A percentile compares a stretch with the other conserved stretches of the same genome.
Conservation (phyloP, 2,797 vertebrate species). For the Esox lucius region DNA sequence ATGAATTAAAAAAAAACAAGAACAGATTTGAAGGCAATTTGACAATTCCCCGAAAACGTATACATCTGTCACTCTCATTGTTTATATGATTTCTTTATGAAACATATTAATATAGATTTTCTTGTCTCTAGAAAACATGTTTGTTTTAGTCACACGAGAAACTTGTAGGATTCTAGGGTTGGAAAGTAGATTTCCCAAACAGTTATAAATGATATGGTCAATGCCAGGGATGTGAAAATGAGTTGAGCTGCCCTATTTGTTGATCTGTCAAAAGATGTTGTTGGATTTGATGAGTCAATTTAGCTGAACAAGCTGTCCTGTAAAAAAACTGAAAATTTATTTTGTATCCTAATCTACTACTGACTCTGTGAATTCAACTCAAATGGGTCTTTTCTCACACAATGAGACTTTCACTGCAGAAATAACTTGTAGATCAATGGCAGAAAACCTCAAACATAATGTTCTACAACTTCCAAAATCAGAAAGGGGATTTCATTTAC, state of each 20-base stretch:
- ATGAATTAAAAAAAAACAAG: slow-evolving; percentile 51
- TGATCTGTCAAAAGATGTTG: background rate
- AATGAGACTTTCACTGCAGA: no score
- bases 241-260: background rate
- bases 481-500: no score
- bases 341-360: no score
- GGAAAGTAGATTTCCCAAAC: background rate
- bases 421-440: no score
- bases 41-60: slow-evolving; percentile 40
- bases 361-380: no score
- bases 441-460: no score
- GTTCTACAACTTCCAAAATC: no score
- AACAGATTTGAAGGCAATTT: slow-evolving; percentile 37
- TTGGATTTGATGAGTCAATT: background rate
- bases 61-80: slow-evolving; percentile 37
- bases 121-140: background rate
- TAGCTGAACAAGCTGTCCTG: no score
- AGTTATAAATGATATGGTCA: background rate
- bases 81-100: slow-evolving; percentile 27
- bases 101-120: slow-evolving; percentile 6
- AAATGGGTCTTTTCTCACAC: no score
- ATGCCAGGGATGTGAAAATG: no score
- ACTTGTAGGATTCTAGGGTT: background rate
- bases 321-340: no score
- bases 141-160: background rate